A percentile compares a stretch with the other conserved stretches of the same genome.
These are phyloP conservation scores for Chirona hameri DNA, from an alignment of 2,888 invertebrate genomes.

Conservation along the genomic window DNA sequence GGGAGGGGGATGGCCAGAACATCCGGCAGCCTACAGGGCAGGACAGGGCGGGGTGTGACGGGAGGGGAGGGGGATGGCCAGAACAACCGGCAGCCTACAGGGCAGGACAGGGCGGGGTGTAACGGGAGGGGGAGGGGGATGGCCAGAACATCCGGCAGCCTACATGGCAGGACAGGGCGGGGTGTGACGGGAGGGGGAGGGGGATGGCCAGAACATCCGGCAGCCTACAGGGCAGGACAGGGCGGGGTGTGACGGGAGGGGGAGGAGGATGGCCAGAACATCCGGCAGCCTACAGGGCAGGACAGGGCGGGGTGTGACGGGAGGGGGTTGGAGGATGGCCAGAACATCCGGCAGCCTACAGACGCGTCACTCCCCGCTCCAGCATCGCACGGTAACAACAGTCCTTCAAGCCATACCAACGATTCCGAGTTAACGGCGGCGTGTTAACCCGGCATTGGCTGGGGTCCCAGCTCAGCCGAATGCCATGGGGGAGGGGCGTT, in stretches of 20 bases:
- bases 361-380: too few species aligned
- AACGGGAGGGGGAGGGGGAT: neutral
- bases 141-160: neutral
- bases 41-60: too few species aligned
- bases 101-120: too few species aligned
- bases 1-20: neutral
- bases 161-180: neutral
- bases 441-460: too few species aligned
- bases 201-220: neutral
- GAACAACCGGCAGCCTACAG: neutral
- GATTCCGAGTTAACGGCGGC: too few species aligned
- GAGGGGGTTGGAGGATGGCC: neutral
- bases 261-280: neutral
- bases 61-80: too few species aligned
- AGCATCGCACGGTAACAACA: too few species aligned
- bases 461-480: too few species aligned
- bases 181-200: neutral
- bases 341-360: neutral
- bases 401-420: too few species aligned
- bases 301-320: neutral
- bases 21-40: neutral
- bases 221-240: neutral
- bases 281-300: neutral
- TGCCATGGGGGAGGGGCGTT: too few species aligned
- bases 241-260: neutral